phyloP scores from a whole-genome alignment of 1,140 invertebrate genomes.

The Drosophila oshimai region DNA sequence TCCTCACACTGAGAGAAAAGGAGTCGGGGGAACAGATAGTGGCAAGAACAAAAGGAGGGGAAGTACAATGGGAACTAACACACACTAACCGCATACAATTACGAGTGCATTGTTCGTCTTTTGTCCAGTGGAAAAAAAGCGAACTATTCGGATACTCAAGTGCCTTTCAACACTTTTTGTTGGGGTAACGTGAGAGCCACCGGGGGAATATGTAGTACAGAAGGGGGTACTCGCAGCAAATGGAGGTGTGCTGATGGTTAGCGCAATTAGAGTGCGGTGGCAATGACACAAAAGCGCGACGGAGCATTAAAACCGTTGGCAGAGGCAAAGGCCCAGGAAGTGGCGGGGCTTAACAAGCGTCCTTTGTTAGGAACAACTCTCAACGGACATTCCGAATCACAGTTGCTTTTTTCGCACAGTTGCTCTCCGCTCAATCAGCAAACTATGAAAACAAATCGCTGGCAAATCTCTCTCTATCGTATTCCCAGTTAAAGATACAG shows the following conservation, averaged over 20 bases:
- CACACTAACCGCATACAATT: slow-evolving; percentile 73
- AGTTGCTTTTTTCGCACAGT: slow-evolving; percentile 12
- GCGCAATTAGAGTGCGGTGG: slow-evolving; percentile 76
- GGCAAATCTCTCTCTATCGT: slow-evolving; percentile 8
- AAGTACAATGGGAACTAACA: slow-evolving; percentile 37
- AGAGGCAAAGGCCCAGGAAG: slow-evolving; percentile 40
- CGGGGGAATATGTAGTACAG: neutral
- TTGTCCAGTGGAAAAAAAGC: slow-evolving; percentile 50
- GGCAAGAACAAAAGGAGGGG: slow-evolving; percentile 11
- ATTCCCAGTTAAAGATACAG: neutral
- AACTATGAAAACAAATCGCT: slow-evolving; percentile 34
- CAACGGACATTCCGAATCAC: neutral
- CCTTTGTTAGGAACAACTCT: slow-evolving; percentile 45
- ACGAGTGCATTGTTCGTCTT: slow-evolving; percentile 72
- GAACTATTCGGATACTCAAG: slow-evolving; percentile 64
- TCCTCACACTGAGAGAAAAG: slow-evolving; percentile 47
- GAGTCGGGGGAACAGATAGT: neutral
- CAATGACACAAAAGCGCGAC: slow-evolving; percentile 77
- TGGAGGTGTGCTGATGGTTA: slow-evolving; percentile 50
- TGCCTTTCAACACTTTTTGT: slow-evolving; percentile 56
- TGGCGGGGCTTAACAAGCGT: slow-evolving; percentile 54
- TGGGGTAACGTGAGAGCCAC: neutral
- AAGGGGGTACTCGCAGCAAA: neutral
- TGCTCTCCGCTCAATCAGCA: slow-evolving; percentile 1
- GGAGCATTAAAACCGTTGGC: slow-evolving; percentile 44